phyloP scores from a whole-genome alignment of 2,888 invertebrate genomes.

The Pomacea canaliculata region DNA sequence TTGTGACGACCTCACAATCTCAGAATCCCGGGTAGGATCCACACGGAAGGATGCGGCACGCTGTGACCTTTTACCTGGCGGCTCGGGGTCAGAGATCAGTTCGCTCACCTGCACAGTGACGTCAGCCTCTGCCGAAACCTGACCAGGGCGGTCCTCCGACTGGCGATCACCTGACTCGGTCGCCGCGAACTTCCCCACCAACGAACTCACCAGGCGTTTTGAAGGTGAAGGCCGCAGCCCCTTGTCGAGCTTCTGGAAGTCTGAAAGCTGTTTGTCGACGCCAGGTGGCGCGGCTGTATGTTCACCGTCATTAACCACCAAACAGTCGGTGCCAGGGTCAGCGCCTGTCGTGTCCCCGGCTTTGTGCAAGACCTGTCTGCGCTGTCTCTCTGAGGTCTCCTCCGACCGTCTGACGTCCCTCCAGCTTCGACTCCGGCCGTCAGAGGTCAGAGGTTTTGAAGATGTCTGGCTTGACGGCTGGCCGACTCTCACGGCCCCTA shows the following conservation, averaged over 20 bases:
- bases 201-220: slow-evolving; percentile 18
- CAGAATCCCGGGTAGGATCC: not conserved
- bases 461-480: not conserved
- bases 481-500: not conserved
- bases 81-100: not conserved
- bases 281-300: no score
- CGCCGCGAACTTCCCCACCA: slow-evolving; percentile 20
- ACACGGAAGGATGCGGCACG: no score
- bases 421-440: not conserved
- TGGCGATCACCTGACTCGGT: not conserved
- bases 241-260: slow-evolving; percentile 22
- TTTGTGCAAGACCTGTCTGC: no score
- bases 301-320: not conserved
- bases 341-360: not conserved
- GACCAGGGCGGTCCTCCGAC: not conserved
- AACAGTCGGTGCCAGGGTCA: not conserved
- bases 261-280: not conserved
- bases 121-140: not conserved
- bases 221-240: slow-evolving; percentile 15
- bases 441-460: no score
- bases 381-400: not conserved
- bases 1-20: not conserved
- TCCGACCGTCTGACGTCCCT: not conserved
- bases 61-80: not conserved
- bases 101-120: not conserved